These are phyloP conservation scores for Hetaerina americana DNA, from an alignment of 1,140 invertebrate species.

Conservation along the genomic window DNA sequence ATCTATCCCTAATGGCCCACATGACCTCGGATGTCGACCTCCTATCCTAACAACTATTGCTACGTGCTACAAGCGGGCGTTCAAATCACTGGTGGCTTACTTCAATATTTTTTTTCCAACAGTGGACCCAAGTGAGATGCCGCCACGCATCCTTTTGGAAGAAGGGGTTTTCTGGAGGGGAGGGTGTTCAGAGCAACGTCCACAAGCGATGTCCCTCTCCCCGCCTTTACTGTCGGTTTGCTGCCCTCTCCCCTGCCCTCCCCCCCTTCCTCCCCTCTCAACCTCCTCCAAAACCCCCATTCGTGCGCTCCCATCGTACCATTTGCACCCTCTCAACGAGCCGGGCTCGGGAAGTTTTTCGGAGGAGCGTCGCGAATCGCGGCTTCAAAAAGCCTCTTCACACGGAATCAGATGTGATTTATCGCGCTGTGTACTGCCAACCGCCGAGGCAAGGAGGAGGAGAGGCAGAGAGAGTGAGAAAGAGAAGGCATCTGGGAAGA, in stretches of 20 bases:
- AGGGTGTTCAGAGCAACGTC: too few relatives aligned
- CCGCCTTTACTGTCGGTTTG: too few relatives aligned
- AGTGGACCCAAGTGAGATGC: too few relatives aligned
- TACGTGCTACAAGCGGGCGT: too few relatives aligned
- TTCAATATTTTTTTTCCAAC: too few relatives aligned
- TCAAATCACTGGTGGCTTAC: too few relatives aligned
- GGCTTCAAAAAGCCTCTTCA: not conserved
- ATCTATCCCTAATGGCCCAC: too few relatives aligned
- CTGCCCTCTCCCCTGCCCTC: not conserved
- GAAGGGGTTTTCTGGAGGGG: too few relatives aligned
- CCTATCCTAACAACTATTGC: too few relatives aligned
- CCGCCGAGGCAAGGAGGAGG: not conserved
- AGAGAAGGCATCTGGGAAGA: not conserved
- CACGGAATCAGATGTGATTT: not conserved
- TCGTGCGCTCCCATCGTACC: not conserved
- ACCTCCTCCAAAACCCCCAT: not conserved
- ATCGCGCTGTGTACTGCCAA: not conserved
- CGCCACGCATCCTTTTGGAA: too few relatives aligned
- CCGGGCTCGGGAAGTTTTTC: not conserved
- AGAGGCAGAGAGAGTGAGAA: not conserved
- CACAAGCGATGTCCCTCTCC: too few relatives aligned
- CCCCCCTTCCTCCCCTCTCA: not conserved
- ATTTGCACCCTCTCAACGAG: not conserved
- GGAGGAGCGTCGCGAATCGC: not conserved
- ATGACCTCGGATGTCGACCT: too few relatives aligned